Conservation (phyloP, 2,888 invertebrate genomes). For the Teleiodes luculella region DNA sequence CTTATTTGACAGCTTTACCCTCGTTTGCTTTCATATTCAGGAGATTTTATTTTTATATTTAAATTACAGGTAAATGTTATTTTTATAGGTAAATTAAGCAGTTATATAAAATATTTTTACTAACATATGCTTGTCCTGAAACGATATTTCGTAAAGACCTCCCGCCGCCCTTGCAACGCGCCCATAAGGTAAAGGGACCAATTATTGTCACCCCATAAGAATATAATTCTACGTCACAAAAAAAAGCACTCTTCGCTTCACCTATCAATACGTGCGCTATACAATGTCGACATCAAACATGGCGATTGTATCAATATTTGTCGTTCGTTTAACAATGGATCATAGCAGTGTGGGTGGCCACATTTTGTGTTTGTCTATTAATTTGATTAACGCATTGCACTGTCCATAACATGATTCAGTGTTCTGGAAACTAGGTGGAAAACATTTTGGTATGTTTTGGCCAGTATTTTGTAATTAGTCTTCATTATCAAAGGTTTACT, state of each 20-base stretch:
- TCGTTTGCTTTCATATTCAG: no score
- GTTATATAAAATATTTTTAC: no score
- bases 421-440: slow-evolving; percentile 37
- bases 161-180: neutral
- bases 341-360: slow-evolving; percentile 53
- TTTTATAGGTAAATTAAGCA: no score
- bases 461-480: neutral
- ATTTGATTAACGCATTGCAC: slow-evolving; percentile 59
- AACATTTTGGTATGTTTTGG: neutral
- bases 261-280: neutral
- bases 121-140: no score
- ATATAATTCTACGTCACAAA: neutral
- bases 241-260: neutral
- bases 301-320: slow-evolving; percentile 67
- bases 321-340: slow-evolving; percentile 61
- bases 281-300: slow-evolving; percentile 42
- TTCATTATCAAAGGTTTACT: no score
- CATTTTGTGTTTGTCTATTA: slow-evolving; percentile 53
- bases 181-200: neutral
- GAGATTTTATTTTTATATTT: no score
- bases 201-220: neutral
- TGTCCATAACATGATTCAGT: slow-evolving; percentile 40
- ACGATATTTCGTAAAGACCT: no score
- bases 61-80: no score
- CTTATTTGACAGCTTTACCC: no score